Base-by-base conservation (phyloP, 2,113 vertebrate genomes). In the Syngnathus scovelli region DNA sequence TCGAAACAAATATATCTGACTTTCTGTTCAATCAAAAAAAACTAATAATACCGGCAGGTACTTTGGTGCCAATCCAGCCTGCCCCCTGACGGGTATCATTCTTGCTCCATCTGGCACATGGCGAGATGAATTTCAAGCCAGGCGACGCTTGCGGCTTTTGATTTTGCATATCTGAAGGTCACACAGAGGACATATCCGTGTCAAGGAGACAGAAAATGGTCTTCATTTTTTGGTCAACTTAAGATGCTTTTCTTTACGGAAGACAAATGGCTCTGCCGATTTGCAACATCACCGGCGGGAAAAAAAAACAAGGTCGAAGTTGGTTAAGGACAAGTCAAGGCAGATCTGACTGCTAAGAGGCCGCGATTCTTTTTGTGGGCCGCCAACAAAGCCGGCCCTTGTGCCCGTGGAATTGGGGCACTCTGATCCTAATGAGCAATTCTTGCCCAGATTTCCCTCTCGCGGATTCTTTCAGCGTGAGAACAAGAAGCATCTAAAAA, bases 401-500 rank as follows among this genome's bases (percentile, higher is more conserved):
- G 89, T 89, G 73, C 79, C 72, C 1, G 52, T 76, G 77, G 78
- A 91, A 90, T 84, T 88, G 83, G 89, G 86, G 73, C 87, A 87
- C 82, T 78, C 84, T 87, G 88, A 89, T 86, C 89, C 79, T 83
- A 84, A 87, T 88, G 84, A 85, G 76, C 86, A 89, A 89, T 86
- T 80, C 83, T 75, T 79, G 70, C 80, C 83, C 75, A 83, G 70
- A 76, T 78, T 79, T 79, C 68, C 66, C 61, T 79, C 59, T 67
- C 63, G 66, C 60, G 78, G 67, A 80, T 70, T 62, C 56, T 41
- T 62, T 62, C n/a, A 44, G 41, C 61, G 61, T 62, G 61, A 44
- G 61, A 62, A 21, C 61, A 13, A 8, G 2, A 41, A 6, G 39
- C 39, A 19, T 12, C 61, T 7, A 27, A 27, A 41, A 27, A 44